A percentile compares a stretch with the other conserved stretches of the same genome.
Evolutionary conservation across 2,797 vertebrate genomes (phyloP).

Genomic region (Eleutherodactylus coqui): DNA sequence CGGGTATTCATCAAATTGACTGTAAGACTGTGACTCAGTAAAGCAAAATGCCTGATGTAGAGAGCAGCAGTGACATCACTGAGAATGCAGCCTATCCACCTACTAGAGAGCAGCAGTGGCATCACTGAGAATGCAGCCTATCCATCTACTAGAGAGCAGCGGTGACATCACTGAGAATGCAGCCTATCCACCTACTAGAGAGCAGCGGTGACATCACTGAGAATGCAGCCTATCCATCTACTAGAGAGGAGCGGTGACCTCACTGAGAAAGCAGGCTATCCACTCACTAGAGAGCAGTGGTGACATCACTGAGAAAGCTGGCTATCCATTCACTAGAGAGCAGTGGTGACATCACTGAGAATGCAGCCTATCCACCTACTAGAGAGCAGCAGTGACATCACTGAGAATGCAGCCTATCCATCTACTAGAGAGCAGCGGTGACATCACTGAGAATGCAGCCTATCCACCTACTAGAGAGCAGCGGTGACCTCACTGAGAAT

Average conservation of each 20-base stretch:
- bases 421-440: too few relatives aligned
- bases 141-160: neutral
- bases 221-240: neutral
- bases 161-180: neutral
- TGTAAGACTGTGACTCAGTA: neutral
- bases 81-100: too few relatives aligned
- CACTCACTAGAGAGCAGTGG: too few relatives aligned
- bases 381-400: too few relatives aligned
- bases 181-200: neutral
- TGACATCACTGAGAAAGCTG: too few relatives aligned
- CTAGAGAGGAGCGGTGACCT: neutral
- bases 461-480: neutral
- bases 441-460: too few relatives aligned
- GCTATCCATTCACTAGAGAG: too few relatives aligned
- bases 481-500: slow-evolving; percentile 3
- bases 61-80: neutral
- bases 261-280: neutral
- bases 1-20: neutral
- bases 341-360: too few relatives aligned
- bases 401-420: too few relatives aligned
- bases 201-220: slow-evolving; percentile 5
- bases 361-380: too few relatives aligned
- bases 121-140: neutral
- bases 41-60: neutral
- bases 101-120: neutral